These are phyloP conservation scores for Hippotragus niger DNA, from an alignment of 2,113 vertebrate genomes.

Conservation along the genomic window DNA sequence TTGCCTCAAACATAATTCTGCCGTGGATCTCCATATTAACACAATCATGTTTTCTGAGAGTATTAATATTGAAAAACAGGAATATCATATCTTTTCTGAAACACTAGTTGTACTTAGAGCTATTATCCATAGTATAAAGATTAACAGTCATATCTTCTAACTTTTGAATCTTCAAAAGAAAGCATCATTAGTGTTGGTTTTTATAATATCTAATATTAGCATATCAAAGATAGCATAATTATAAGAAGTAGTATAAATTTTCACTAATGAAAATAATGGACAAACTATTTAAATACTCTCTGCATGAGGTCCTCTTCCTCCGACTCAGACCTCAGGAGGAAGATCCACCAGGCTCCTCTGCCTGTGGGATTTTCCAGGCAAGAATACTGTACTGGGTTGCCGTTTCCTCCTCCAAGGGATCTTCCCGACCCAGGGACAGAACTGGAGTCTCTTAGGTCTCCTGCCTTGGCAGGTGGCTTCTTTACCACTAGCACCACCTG, in stretches of 20 bases:
- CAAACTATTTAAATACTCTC: background rate
- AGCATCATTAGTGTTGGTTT: background rate
- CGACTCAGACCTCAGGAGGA: background rate
- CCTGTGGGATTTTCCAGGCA: too few relatives aligned
- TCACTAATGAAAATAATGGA: background rate
- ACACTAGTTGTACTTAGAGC: background rate
- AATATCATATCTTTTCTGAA: background rate
- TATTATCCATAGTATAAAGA: background rate
- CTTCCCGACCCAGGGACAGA: fast-evolving
- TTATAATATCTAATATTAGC: background rate
- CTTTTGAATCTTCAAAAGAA: background rate
- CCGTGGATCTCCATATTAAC: background rate
- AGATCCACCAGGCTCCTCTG: fast-evolving
- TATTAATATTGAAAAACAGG: background rate
- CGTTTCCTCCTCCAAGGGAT: too few relatives aligned
- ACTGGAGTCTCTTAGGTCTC: background rate
- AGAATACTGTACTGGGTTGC: too few relatives aligned
- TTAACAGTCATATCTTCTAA: background rate
- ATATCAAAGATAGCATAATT: background rate
- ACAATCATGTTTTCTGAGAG: background rate
- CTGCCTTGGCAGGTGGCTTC: background rate
- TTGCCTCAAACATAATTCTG: background rate
- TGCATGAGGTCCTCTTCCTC: background rate
- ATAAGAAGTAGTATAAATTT: background rate
- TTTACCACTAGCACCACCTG: background rate